A percentile compares a stretch with the other conserved stretches of the same genome.
These are phyloP conservation scores for Saxidomus purpurata DNA, from an alignment of 1,140 invertebrate species.

Conservation along the genomic window DNA sequence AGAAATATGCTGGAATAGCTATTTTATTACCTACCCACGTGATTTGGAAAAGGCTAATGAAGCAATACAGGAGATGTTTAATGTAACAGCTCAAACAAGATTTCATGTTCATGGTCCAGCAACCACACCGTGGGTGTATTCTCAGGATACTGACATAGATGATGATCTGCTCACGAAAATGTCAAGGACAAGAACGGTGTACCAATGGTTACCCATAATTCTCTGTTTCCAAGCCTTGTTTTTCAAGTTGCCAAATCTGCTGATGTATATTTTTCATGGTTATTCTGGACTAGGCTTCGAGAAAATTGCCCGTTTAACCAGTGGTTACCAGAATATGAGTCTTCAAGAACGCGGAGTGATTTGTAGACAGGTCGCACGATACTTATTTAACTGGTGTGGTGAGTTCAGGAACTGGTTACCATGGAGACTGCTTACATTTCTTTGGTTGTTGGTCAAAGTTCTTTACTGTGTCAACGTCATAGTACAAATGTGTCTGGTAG, in stretches of 20 bases:
- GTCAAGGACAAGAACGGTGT: constrained; percentile 23
- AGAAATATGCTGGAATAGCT: constrained; percentile 30
- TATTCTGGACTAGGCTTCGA: constrained; percentile 48
- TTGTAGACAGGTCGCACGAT: constrained; percentile 24
- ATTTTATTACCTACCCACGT: neutral
- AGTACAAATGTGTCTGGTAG: neutral
- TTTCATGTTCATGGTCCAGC: too few species aligned
- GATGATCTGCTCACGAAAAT: neutral
- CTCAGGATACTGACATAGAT: neutral
- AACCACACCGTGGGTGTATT: too few species aligned
- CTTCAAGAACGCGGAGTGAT: constrained; percentile 3
- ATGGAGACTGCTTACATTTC: constrained; percentile 34
- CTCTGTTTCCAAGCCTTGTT: constrained; percentile 47
- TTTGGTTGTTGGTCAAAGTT: constrained; percentile 36
- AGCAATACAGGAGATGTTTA: neutral
- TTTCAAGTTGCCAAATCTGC: constrained; percentile 37
- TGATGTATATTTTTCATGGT: constrained; percentile 46
- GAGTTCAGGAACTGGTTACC: constrained; percentile 33
- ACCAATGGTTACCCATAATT: constrained; percentile 49
- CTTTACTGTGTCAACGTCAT: constrained; percentile 40
- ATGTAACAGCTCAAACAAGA: neutral
- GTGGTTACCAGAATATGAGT: constrained; percentile 34
- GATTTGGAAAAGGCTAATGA: neutral
- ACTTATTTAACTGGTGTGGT: constrained; percentile 38
- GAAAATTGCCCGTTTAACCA: constrained; percentile 12